phyloP scores from a whole-genome alignment of 2,113 vertebrate genomes.

The Puffinus mauretanicus region DNA sequence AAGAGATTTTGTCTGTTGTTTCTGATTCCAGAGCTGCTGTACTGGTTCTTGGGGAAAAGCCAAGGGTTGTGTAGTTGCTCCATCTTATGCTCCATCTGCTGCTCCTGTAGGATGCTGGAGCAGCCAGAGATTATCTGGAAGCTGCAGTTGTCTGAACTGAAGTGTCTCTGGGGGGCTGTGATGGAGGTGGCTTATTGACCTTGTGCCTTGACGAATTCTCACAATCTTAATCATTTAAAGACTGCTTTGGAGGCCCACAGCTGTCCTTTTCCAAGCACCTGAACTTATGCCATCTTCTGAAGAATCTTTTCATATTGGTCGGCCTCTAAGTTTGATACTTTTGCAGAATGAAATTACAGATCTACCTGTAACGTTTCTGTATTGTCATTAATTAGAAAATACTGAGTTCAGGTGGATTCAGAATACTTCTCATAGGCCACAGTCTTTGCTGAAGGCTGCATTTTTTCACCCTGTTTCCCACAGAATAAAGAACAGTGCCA shows the following conservation, averaged over 20 bases:
- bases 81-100: neutral
- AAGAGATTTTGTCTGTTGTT: neutral
- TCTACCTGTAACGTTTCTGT: neutral
- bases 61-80: neutral
- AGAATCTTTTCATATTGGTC: neutral
- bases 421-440: neutral
- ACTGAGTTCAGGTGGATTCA: neutral
- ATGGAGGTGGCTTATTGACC: neutral
- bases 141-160: neutral
- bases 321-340: neutral
- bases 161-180: neutral
- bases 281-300: neutral
- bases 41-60: neutral
- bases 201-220: neutral
- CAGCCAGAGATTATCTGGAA: neutral
- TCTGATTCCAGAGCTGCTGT: neutral
- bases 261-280: neutral
- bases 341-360: neutral
- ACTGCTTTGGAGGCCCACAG: neutral
- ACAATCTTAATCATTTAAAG: neutral
- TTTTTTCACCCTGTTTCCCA: neutral
- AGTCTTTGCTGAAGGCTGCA: neutral
- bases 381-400: neutral
- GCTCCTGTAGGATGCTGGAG: neutral
- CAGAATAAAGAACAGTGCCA: conserved; percentile 83